Evolutionary conservation across 2,113 vertebrate genomes (phyloP).

Genomic region (Gymnogyps californianus): DNA sequence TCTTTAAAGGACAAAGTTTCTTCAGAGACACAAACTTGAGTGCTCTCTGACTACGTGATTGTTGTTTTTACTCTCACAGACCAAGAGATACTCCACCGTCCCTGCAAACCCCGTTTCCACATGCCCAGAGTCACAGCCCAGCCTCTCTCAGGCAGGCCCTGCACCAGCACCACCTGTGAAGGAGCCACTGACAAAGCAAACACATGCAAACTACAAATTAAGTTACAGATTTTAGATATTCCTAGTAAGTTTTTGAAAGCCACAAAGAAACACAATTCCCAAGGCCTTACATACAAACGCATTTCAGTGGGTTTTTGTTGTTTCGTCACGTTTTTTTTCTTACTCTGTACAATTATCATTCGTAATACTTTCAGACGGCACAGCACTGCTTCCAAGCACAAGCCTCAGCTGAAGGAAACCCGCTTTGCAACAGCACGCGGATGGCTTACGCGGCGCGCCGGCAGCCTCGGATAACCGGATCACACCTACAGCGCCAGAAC

Average conservation of each 20-base stretch:
- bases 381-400: not conserved
- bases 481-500: no score
- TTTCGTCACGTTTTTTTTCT: not conserved
- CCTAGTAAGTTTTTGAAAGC: not conserved
- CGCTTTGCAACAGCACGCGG: not conserved
- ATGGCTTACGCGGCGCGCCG: no score
- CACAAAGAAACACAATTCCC: not conserved
- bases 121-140: not conserved
- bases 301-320: not conserved
- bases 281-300: not conserved
- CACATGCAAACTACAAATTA: accelerated
- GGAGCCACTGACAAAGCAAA: not conserved
- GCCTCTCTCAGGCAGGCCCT: not conserved
- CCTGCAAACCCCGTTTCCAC: not conserved
- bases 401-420: not conserved
- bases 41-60: accelerated
- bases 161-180: accelerated
- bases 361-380: not conserved
- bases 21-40: not conserved
- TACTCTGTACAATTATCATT: no score
- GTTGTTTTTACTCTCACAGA: accelerated
- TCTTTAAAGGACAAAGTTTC: not conserved
- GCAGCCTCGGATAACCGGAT: not conserved
- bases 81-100: not conserved
- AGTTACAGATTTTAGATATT: no score